phyloP scores from a whole-genome alignment of 1,140 invertebrate genomes.

The Lepidurus apus region DNA sequence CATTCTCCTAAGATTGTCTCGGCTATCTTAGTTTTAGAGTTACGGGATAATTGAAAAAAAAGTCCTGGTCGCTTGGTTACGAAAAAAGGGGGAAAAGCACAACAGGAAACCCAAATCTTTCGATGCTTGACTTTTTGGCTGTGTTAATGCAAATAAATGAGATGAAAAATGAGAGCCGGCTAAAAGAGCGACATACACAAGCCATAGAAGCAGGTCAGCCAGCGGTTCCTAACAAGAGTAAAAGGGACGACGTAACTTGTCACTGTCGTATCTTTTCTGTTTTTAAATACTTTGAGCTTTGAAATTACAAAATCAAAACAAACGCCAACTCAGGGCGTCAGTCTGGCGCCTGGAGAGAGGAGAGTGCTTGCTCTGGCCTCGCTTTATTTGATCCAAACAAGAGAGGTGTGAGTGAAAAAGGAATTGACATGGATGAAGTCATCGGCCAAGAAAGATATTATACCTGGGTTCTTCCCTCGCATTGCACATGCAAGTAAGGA shows the following conservation, averaged over 20 bases:
- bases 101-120: neutral
- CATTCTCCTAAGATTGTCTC: too few species aligned
- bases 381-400: neutral
- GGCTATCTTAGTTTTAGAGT: too few species aligned
- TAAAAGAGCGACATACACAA: neutral
- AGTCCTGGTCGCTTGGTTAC: neutral
- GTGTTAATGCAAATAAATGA: neutral
- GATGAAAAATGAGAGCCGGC: neutral
- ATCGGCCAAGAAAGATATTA: neutral
- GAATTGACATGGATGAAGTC: constrained; percentile 10
- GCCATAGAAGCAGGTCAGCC: constrained; percentile 12
- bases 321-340: constrained; percentile 6
- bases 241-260: constrained; percentile 1
- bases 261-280: neutral
- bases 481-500: neutral
- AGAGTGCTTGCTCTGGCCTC: neutral
- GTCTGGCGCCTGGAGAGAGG: neutral
- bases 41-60: too few species aligned
- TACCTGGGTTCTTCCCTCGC: neutral
- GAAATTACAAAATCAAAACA: neutral
- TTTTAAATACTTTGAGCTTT: neutral
- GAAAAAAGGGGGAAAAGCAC: neutral
- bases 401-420: neutral
- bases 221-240: neutral
- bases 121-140: neutral